Base-by-base conservation (phyloP, 2,888 invertebrate genomes). In the Leptura quadrifasciata region DNA sequence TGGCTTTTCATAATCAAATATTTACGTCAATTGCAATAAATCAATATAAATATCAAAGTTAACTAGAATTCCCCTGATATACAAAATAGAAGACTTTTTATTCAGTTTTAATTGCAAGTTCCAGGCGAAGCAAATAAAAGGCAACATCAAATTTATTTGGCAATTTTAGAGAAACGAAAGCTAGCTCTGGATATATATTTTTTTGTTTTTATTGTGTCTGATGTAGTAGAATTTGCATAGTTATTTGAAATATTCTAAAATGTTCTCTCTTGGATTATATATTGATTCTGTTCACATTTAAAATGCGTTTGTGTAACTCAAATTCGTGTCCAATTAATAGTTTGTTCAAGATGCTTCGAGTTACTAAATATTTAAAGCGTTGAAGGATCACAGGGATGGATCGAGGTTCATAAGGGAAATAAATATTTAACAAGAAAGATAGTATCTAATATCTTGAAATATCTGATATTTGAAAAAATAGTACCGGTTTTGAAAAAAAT, bases 251-350 rank as follows among this genome's bases (percentile, higher is more conserved):
- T 52, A 71, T 71, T 71, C 71, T 71, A 52, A 71, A 71, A 27
- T 31, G 52, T 24, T 31, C 61, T 71, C 58, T 52, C 39, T 21
- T 39, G 18, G 21, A 69, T 69, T 69, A 68, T 57, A 35, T 69
- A 71, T 71, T 17, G 71, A 71, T 61, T 61, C 61, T 10, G 27
- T 31, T 52, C 20, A 20, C 58, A 21, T 58, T 69, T 69, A 58
- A 69, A 71, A 71, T 71, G 71, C 71, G 71, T 71, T 71, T 71
- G 71, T 71, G 71, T 71, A 24, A 61, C 71, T 71, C 52, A 71
- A 71, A 71, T 71, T 71, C 71, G 71, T 71, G 71, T 61, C 71
- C 71, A 71, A 71, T 71, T 71, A 71, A 71, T 71, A 71, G 71
- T 71, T 71, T 61, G 71, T 71, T 35, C 61, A 71, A 71, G 71